Percentiles rank a stretch among this genome's conserved stretches.
Evolutionary conservation across 1,140 invertebrate species (phyloP).

Genomic region (Caenorhabditis latens): DNA sequence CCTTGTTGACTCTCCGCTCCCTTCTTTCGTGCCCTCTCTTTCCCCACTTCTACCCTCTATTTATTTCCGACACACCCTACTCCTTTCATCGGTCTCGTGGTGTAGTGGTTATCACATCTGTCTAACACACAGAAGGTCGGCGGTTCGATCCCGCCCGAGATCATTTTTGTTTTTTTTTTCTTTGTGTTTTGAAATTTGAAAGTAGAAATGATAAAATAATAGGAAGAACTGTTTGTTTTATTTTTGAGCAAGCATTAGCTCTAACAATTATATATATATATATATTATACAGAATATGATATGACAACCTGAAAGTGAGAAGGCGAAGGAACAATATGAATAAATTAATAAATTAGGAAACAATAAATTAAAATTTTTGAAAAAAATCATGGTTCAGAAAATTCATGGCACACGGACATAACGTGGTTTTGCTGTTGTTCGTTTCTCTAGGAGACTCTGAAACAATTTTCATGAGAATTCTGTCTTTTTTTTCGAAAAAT

Average conservation of each 20-base stretch:
- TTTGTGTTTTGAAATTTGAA: too few species aligned
- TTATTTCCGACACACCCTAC: not conserved
- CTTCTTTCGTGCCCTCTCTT: too few species aligned
- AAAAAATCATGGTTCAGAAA: not conserved
- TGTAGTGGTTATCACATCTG: slow-evolving; percentile 70
- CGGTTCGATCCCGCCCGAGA: slow-evolving; percentile 70
- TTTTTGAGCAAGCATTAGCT: too few species aligned
- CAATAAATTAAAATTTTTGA: not conserved
- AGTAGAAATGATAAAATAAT: too few species aligned
- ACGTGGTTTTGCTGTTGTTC: slow-evolving; percentile 27
- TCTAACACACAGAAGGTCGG: slow-evolving; percentile 70
- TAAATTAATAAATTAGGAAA: not conserved
- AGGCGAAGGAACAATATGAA: not conserved
- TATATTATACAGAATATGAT: not conserved
- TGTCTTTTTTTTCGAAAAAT: too few species aligned
- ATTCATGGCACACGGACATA: slow-evolving; percentile 32
- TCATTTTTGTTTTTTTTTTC: slow-evolving; percentile 45
- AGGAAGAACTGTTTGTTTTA: too few species aligned
- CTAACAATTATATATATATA: not conserved
- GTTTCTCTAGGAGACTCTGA: slow-evolving; percentile 31
- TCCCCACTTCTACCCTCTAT: not conserved
- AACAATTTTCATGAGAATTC: too few species aligned
- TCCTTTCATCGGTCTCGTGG: slow-evolving; percentile 62
- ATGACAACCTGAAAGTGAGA: slow-evolving; percentile 36
- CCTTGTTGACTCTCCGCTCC: too few species aligned